These are phyloP conservation scores for Sclerodermus sp. DNA, from an alignment of 2,888 invertebrate genomes.

Conservation along the genomic window DNA sequence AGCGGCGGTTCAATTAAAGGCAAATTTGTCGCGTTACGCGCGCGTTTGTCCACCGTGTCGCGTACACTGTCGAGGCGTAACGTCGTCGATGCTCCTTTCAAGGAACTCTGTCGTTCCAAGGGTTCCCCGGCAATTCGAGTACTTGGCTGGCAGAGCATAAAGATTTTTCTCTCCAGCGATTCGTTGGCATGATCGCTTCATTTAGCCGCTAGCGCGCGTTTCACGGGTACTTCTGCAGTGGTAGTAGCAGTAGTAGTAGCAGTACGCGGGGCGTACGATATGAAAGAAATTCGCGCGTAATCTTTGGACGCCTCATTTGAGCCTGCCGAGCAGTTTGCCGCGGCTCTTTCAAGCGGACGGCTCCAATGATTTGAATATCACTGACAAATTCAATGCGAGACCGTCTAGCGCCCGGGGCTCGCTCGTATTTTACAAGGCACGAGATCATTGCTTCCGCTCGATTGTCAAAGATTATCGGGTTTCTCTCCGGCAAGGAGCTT, in stretches of 20 bases:
- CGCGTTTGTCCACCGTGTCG: too few species aligned
- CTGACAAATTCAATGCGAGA: conserved; percentile 23
- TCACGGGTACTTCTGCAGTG: conserved; percentile 20
- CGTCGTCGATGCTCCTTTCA: too few species aligned
- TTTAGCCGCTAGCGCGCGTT: conserved; percentile 31
- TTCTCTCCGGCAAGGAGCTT: too few species aligned
- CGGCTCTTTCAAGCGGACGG: conserved; percentile 22
- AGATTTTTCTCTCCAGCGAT: conserved; percentile 17
- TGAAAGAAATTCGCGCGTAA: conserved; percentile 36
- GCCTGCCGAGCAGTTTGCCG: conserved; percentile 31
- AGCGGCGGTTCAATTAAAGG: too few species aligned
- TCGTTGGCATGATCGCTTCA: conserved; percentile 36
- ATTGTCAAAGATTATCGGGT: conserved; percentile 6
- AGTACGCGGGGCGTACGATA: too few species aligned
- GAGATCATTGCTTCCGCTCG: conserved; percentile 24
- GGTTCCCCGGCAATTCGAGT: conserved; percentile 29
- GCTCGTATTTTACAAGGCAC: conserved; percentile 9
- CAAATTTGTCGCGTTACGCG: too few species aligned
- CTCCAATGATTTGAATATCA: conserved; percentile 28
- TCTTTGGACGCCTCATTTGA: conserved; percentile 51
- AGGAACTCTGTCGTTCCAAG: conserved; percentile 13
- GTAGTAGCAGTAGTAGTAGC: too few species aligned
- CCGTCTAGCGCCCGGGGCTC: conserved; percentile 5
- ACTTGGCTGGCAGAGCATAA: conserved; percentile 25
- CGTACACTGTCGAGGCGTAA: too few species aligned